Base-by-base conservation (phyloP, 2,797 vertebrate genomes). In the Allobates femoralis region DNA sequence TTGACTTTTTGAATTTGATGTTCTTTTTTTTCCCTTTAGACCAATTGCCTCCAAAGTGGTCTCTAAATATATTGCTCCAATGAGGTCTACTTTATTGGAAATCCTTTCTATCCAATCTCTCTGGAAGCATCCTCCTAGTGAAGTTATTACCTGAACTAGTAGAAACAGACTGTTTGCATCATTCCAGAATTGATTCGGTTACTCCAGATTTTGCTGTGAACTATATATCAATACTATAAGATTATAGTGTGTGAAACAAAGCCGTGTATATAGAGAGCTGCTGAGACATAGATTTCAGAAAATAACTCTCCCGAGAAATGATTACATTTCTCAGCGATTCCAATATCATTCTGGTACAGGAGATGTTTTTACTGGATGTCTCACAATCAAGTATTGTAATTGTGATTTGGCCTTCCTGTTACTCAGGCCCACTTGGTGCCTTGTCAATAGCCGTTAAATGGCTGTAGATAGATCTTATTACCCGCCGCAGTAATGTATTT, bases 371-470 rank as follows among this genome's bases (percentile, higher is more conserved):
- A 81, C 37, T 46, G 85, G 34, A 51, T 64, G 21, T 62, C 53
- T 81, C 62, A 62, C 85, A 62, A 12, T 86, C 23, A 73, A 55
- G 26, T 74, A 62, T 86, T 74, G 77, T 73, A 71, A 50, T 71
- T 77, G 41, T 60, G 18, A 74, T 60, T 69, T 86, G 50, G 37
- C 51, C 79, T 81, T 86, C 77, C 77, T 46, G 67, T 60, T 86
- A 58, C 53, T 79, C 32, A 23, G 19, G 50, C 34, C 64, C 55
- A 58, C 16, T 62, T 73, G 34, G 18, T 86, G 67, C 55, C 37
- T 80, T 60, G 85, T 75, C 66, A 62, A 81, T 86, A 86, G 34
- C 69, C 74, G 55, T 73, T 86, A 71, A 67, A 73, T 81, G 80
- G 18, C 78, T 86, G 78, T 53, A 73, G 34, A 79, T 73, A 74